Evolutionary conservation across 2,888 invertebrate species (phyloP), one percentile per base, ranked within the genome.

Genomic region (Slavum lentiscoides): DNA sequence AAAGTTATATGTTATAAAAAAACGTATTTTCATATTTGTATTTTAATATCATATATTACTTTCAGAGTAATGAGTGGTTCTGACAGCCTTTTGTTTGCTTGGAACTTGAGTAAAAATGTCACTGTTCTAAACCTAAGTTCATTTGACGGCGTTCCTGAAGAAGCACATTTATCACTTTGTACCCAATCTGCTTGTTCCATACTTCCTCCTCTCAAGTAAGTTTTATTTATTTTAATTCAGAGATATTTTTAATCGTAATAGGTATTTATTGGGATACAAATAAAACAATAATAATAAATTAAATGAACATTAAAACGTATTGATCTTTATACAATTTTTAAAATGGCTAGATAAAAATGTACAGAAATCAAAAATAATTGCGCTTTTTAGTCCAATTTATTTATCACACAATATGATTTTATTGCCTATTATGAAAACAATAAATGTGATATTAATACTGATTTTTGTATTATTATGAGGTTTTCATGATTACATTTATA

Each of bases 71-170:
- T 70, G 43, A 80, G 64, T 64, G 69, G 70, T 80, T 80, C 77
- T 39, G 77, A 80, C 0, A 80, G 64, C n/a, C 37, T 70, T 23
- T 21, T 80, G 5, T 80, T 80, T 80, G 70, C 55, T 19, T 80
- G 77, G 77, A 80, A 80, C 39, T 55, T 80, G 55, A 70, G 62
- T 64, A 23, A 80, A 80, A 80, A 80, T 64, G n/a, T 39, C 15
- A 80, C 77, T 19, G 53, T 55, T 21, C 11, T 80, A 17, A 70
- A 62, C 3, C 23, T 80, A 8, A 55, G 3, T 39, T 39, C 53
- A 64, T 80, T 80, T 23, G 70, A 80, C 30, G 77, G n/a, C 39
- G 49, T 70, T 70, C 70, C 77, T 8, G 17, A 37, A 19, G 64
- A 80, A 70, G 64, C 58, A 70, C 62, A 64, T 62, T 43, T 80